These are phyloP conservation scores for Yponomeuta evonymella DNA, from an alignment of 2,888 invertebrate species.

Conservation along the genomic window DNA sequence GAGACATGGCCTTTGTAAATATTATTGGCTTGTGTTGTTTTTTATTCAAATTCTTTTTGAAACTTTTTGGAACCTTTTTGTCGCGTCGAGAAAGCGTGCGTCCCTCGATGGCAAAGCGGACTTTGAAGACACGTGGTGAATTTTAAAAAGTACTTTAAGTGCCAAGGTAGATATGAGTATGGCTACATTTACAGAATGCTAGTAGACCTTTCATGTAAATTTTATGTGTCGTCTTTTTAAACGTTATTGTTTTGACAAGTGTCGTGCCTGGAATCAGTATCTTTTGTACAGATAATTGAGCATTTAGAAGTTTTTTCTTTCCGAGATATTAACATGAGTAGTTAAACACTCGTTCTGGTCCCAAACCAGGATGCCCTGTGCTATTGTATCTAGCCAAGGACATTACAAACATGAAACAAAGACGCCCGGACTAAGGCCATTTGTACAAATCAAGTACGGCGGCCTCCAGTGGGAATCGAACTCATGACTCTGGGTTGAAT, in stretches of 20 bases:
- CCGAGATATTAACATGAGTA: neutral
- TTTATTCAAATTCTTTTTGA: slow-evolving; percentile 31
- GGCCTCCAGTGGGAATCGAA: too few species aligned
- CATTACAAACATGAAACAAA: too few species aligned
- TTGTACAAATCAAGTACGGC: too few species aligned
- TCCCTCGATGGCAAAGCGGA: slow-evolving; percentile 47
- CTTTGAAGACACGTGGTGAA: slow-evolving; percentile 60
- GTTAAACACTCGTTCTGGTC: too few species aligned
- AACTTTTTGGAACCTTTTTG: slow-evolving; percentile 40
- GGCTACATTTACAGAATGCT: slow-evolving; percentile 47
- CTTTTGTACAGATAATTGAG: neutral
- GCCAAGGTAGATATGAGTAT: slow-evolving; percentile 50
- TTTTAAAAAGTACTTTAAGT: slow-evolving; percentile 60
- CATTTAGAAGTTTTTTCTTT: neutral
- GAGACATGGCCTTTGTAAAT: slow-evolving; percentile 59
- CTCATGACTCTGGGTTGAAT: too few species aligned
- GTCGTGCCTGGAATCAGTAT: slow-evolving; percentile 4
- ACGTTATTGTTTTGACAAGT: slow-evolving; percentile 9
- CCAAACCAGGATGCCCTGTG: too few species aligned
- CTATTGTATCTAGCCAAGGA: too few species aligned
- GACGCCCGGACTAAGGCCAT: too few species aligned
- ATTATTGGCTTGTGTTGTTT: slow-evolving; percentile 45
- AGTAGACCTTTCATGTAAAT: slow-evolving; percentile 60
- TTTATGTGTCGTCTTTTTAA: slow-evolving; percentile 23
- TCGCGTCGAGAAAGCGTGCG: slow-evolving; percentile 52